These are phyloP conservation scores for Arge pagana DNA, from an alignment of 2,888 invertebrate species.

Conservation along the genomic window DNA sequence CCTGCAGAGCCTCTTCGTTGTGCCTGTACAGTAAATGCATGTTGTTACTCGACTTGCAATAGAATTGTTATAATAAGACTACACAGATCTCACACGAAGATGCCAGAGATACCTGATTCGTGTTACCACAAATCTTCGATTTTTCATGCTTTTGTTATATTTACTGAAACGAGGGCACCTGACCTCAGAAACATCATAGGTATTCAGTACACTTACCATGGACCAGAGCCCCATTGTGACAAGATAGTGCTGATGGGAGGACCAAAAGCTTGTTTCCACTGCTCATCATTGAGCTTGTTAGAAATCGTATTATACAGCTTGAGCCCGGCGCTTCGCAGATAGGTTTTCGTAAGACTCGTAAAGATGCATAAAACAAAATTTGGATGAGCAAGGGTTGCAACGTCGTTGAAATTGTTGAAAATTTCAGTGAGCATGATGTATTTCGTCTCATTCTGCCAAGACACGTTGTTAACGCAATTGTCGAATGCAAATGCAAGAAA, in stretches of 20 bases:
- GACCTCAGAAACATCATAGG: no score
- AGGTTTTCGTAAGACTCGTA: constrained; percentile 59
- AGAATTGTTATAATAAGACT: constrained; percentile 18
- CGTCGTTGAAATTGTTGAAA: constrained; percentile 47
- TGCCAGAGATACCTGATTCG: constrained; percentile 23
- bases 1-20: constrained; percentile 38
- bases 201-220: constrained; percentile 37
- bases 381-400: constrained; percentile 32
- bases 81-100: no score
- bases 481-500: constrained; percentile 44
- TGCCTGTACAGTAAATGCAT: constrained; percentile 35
- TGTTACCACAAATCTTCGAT: no score
- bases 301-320: constrained; percentile 64
- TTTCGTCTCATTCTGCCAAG: constrained; percentile 67
- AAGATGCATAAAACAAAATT: constrained; percentile 39
- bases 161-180: no score
- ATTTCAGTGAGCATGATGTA: constrained; percentile 64
- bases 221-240: constrained; percentile 37
- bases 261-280: constrained; percentile 61
- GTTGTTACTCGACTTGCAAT: neutral
- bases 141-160: no score
- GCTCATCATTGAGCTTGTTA: constrained; percentile 55
- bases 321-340: constrained; percentile 65
- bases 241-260: constrained; percentile 48
- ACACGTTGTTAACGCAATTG: constrained; percentile 46